Conservation (phyloP, 2,113 vertebrate genomes). For the Myrmophylax atrothorax region DNA sequence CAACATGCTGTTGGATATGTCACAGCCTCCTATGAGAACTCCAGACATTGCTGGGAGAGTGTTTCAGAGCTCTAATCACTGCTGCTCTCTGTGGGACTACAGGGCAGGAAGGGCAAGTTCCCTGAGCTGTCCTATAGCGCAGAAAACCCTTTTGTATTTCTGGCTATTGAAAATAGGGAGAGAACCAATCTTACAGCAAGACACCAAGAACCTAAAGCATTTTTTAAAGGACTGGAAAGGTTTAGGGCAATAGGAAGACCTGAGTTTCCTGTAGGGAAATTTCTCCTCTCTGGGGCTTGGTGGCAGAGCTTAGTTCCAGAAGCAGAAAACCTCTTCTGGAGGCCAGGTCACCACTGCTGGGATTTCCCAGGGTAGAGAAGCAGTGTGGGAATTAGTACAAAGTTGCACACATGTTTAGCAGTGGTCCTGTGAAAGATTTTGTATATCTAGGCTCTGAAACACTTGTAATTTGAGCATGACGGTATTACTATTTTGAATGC, state of each 20-base stretch:
- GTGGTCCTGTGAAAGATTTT: not conserved
- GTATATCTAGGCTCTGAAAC: not conserved
- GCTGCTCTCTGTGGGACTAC: not conserved
- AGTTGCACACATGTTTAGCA: not conserved
- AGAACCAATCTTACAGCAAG: not conserved
- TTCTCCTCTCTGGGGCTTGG: not conserved
- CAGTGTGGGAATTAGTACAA: not conserved
- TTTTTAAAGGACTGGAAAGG: not conserved
- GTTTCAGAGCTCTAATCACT: not conserved
- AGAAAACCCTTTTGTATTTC: not conserved
- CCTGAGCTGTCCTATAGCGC: no score
- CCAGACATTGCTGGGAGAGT: not conserved
- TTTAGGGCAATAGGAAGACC: not conserved
- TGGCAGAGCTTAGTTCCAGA: not conserved
- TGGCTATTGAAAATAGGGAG: not conserved
- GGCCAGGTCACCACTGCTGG: not conserved
- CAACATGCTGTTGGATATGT: not conserved
- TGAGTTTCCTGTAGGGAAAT: not conserved
- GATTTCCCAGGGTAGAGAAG: not conserved
- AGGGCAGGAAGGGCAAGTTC: not conserved
- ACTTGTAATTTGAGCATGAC: not conserved
- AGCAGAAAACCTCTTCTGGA: not conserved
- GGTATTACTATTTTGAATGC: not conserved
- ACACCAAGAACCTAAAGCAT: not conserved
- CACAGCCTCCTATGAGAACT: not conserved